Evolutionary conservation across 2,113 vertebrate species (phyloP).

Genomic region (Micronisus gabar): DNA sequence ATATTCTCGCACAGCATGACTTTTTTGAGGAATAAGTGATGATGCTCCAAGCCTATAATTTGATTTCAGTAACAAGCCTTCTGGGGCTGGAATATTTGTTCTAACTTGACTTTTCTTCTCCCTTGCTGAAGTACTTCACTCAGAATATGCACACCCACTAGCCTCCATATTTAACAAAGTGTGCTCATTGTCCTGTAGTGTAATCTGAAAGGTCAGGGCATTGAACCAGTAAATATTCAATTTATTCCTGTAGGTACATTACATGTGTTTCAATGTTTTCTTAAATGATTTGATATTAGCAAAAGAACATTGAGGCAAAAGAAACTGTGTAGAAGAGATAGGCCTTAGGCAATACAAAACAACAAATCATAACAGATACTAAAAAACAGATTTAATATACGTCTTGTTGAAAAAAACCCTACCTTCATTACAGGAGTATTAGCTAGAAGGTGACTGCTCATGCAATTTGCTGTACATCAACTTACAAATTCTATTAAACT

Average conservation of each 20-base stretch:
- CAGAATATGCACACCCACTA: neutral
- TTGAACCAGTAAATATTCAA: constrained; percentile 33
- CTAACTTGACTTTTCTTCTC: constrained; percentile 13
- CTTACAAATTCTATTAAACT: neutral
- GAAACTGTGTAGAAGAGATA: neutral
- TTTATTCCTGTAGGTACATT: constrained; percentile 33
- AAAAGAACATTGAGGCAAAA: neutral
- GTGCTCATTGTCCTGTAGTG: neutral
- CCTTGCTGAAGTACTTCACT: neutral
- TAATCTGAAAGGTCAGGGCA: constrained; percentile 32
- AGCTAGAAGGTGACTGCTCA: neutral
- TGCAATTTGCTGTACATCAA: neutral
- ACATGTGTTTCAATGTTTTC: constrained; percentile 11
- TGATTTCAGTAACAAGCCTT: constrained; percentile 21
- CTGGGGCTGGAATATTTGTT: constrained; percentile 25
- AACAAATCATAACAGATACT: neutral
- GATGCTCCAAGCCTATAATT: constrained; percentile 8
- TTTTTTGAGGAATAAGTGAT: neutral
- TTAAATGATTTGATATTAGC: constrained; percentile 20
- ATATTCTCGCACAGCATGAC: neutral
- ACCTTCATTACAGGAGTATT: neutral
- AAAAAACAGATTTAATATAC: neutral
- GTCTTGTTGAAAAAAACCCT: neutral
- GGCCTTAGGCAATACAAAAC: neutral
- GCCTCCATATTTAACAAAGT: neutral